phyloP scores from a whole-genome alignment of 2,113 vertebrate species.

The Theristicus caerulescens region DNA sequence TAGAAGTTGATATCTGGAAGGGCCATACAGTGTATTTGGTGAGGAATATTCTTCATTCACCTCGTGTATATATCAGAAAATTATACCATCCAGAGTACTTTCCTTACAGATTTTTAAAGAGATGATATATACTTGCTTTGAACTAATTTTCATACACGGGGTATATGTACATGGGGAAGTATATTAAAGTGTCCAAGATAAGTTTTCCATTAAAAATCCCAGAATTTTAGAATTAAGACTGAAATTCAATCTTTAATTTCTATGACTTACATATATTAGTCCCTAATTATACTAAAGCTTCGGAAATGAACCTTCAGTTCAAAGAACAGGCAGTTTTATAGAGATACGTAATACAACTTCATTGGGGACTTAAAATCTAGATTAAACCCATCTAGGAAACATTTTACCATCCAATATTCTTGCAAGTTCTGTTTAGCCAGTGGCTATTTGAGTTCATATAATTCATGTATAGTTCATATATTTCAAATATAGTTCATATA shows the following conservation, averaged over 20 bases:
- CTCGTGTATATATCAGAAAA: background rate
- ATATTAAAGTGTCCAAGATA: background rate
- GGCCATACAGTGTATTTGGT: background rate
- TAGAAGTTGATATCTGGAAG: background rate
- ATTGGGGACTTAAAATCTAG: background rate
- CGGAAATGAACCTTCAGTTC: background rate
- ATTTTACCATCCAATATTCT: background rate
- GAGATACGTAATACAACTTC: background rate
- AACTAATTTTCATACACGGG: background rate
- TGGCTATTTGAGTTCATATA: background rate
- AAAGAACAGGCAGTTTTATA: background rate
- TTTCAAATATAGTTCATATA: background rate
- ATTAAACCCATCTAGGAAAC: background rate
- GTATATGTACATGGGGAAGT: background rate
- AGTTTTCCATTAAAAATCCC: background rate
- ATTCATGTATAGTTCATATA: background rate
- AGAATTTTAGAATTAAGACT: background rate
- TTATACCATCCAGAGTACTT: background rate
- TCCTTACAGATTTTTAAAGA: background rate
- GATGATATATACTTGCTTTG: background rate
- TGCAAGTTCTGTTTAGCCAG: background rate
- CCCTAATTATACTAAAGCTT: background rate
- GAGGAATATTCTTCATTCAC: background rate
- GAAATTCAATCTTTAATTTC: background rate
- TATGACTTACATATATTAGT: background rate